Evolutionary conservation across 2,113 vertebrate species (phyloP), one percentile per base, ranked within the genome.

Genomic region (Toxotes chatareus): DNA sequence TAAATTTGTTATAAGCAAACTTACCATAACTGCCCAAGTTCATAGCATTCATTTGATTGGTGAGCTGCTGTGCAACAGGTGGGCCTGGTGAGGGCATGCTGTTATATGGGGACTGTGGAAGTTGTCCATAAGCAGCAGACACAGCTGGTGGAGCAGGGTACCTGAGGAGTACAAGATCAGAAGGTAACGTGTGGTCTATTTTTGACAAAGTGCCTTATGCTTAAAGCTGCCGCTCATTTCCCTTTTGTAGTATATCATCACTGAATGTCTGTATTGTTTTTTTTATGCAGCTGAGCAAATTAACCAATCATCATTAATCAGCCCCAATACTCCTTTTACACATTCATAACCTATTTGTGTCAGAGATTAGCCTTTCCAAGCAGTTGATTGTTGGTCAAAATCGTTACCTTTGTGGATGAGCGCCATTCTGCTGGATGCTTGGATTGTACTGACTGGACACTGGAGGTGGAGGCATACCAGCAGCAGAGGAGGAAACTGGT

Each of bases 21-120:
- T 86, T 95, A 99, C 97, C 97, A 66, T 97, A 97, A 89, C 84
- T 96, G 66, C 95, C 95, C 77, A 99, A 86, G 47, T 97, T 96
- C 97, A 99, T 96, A 64, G 92, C 94, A 87, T 67, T 86, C 89
- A 99, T 96, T 86, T 98, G 97, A 91, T 92, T 95, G 53, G 95
- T 92, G 80, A 99, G 89, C 9, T 97, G 97, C 76, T 95, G 87
- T n/a, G 95, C 3, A 63, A 95, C 82, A 32, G 95, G 93, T 1
- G 93, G 74, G 7, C 93, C 87, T 38, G 69, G 69, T 16, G 90
- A 80, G 38, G 86, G 78, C 85, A 93, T 88, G 74, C 88, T 95
- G 59, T 95, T 91, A 75, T 95, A 96, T 36, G 78, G 73, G 1
- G 90, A 53, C 27, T 91, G 96, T 55, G 76, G 84, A 51, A 92